These are phyloP conservation scores for Coenonympha arcania DNA, from an alignment of 2,888 invertebrate genomes.

Conservation along the genomic window DNA sequence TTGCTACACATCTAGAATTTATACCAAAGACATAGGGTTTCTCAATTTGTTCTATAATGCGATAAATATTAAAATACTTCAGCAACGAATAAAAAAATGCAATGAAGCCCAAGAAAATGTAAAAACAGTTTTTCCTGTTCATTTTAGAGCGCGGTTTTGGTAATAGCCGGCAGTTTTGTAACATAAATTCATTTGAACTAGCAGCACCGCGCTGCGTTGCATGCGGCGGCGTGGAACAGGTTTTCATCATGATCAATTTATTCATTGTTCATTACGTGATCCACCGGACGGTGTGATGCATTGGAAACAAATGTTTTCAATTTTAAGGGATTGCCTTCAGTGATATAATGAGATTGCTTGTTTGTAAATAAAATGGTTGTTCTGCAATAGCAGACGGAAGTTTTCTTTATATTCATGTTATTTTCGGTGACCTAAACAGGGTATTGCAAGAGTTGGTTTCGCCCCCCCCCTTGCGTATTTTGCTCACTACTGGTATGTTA, in stretches of 20 bases:
- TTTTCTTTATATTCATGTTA: neutral
- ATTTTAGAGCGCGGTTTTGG: slow-evolving; percentile 15
- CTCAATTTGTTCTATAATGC: neutral
- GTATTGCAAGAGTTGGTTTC: no score
- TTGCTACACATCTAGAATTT: no score
- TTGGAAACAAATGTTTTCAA: slow-evolving; percentile 8
- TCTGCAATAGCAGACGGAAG: neutral
- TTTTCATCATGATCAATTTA: slow-evolving; percentile 32
- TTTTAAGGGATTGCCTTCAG: slow-evolving; percentile 10
- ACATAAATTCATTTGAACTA: slow-evolving; percentile 21
- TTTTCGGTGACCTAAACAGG: no score
- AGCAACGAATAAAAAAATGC: neutral
- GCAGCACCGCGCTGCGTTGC: slow-evolving; percentile 22
- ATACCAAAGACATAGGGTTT: no score
- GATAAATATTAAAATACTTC: neutral
- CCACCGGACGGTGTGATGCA: slow-evolving; percentile 11
- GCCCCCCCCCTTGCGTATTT: no score
- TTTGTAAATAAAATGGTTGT: neutral
- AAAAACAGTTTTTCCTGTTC: slow-evolving; percentile 5
- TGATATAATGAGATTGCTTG: slow-evolving; percentile 6
- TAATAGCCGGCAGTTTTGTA: slow-evolving; percentile 22
- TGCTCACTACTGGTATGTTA: no score
- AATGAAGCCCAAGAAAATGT: neutral
- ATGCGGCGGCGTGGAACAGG: slow-evolving; percentile 29
- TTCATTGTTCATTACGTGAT: slow-evolving; percentile 29